Evolutionary conservation across 2,113 vertebrate species (phyloP).

Genomic region (Neolamprologus fasciatus): DNA sequence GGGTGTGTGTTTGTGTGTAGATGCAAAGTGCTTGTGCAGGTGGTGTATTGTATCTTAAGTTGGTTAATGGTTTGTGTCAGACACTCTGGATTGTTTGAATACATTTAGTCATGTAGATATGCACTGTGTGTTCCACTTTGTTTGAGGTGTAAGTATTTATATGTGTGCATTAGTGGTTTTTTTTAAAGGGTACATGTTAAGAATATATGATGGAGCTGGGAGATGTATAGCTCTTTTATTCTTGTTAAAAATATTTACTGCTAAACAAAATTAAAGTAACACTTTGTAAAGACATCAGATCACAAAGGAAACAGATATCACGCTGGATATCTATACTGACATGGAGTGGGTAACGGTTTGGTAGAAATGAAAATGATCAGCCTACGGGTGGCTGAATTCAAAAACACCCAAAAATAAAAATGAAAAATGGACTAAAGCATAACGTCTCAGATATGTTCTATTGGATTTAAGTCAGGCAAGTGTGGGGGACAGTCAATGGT

Average conservation of each 20-base stretch:
- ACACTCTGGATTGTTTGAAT: background rate
- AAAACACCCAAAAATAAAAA: background rate
- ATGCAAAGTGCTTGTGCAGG: background rate
- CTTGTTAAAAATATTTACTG: background rate
- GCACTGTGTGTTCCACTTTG: background rate
- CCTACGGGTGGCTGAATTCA: background rate
- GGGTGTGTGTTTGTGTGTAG: background rate
- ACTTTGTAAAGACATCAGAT: background rate
- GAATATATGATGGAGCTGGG: background rate
- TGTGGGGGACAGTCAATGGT: background rate
- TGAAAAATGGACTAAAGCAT: background rate
- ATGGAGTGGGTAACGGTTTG: background rate
- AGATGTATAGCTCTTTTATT: background rate
- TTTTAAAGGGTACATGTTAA: background rate
- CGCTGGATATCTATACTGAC: background rate
- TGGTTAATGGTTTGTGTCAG: background rate
- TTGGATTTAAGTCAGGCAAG: background rate
- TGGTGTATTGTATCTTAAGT: background rate
- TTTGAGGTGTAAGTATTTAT: background rate
- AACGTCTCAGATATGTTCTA: background rate
- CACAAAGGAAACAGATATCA: background rate
- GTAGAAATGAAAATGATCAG: background rate
- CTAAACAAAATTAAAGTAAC: background rate
- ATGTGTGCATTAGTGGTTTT: background rate
- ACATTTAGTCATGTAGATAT: background rate